Percentiles rank a stretch among this genome's conserved stretches.
These are phyloP conservation scores for Helicoverpa armigera DNA, from an alignment of 1,140 invertebrate species.

Conservation along the genomic window DNA sequence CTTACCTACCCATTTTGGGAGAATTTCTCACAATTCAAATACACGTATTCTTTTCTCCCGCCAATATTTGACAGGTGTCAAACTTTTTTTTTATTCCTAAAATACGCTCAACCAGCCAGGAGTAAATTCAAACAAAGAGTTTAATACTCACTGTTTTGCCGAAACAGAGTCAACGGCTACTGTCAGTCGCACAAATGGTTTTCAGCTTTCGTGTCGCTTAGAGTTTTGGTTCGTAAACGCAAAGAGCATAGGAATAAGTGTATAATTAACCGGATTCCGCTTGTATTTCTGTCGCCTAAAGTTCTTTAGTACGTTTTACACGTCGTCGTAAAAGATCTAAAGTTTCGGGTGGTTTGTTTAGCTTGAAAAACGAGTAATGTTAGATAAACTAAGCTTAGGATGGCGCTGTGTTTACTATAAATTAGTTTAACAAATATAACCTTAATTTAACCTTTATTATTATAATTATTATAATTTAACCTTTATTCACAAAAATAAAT, in stretches of 20 bases:
- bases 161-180: background rate
- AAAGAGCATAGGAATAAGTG: conserved; percentile 20
- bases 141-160: background rate
- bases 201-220: background rate
- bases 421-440: too few relatives aligned
- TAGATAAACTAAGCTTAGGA: background rate
- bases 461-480: too few relatives aligned
- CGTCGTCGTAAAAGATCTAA: background rate
- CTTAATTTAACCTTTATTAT: too few relatives aligned
- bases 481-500: too few relatives aligned
- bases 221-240: background rate
- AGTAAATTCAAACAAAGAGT: background rate
- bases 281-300: background rate
- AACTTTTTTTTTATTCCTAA: too few relatives aligned
- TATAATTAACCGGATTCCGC: conserved; percentile 4
- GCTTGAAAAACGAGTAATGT: background rate
- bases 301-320: conserved; percentile 1
- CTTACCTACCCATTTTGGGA: too few relatives aligned
- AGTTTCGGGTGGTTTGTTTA: conserved; percentile 3
- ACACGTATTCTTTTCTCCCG: too few relatives aligned
- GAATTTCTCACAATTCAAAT: too few relatives aligned
- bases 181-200: background rate
- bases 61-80: too few relatives aligned
- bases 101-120: background rate
- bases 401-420: too few relatives aligned